Evolutionary conservation across 2,113 vertebrate species (phyloP).

Genomic region (Phaethon lepturus): DNA sequence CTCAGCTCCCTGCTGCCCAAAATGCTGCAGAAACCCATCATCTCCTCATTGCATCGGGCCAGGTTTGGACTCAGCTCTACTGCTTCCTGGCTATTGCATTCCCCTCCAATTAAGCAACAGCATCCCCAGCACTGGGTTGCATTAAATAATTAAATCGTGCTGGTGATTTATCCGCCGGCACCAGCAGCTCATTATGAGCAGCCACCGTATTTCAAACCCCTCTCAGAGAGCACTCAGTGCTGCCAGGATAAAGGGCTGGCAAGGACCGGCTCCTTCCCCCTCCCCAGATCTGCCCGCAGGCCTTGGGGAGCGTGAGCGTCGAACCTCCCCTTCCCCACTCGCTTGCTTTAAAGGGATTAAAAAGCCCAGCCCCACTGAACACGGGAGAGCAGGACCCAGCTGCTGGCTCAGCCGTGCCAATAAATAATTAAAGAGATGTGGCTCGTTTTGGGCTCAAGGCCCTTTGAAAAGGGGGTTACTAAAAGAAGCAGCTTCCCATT

Average conservation of each 20-base stretch:
- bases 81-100: conserved; percentile 11
- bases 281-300: not conserved
- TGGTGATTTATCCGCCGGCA: conserved; percentile 59
- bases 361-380: conserved; percentile 38
- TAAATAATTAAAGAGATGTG: conserved; percentile 68
- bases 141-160: conserved; percentile 56
- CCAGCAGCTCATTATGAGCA: conserved; percentile 62
- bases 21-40: not conserved
- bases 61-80: not conserved
- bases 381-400: conserved; percentile 44
- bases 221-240: not conserved
- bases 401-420: conserved; percentile 49
- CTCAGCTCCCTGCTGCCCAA: not conserved
- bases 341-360: conserved; percentile 51
- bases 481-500: conserved; percentile 45
- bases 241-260: conserved; percentile 58
- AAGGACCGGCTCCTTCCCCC: not conserved
- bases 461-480: conserved; percentile 52
- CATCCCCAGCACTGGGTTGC: conserved; percentile 26
- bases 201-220: conserved; percentile 40
- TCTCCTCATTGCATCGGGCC: not conserved
- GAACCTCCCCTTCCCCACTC: conserved; percentile 46
- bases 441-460: conserved; percentile 33
- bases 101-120: conserved; percentile 55
- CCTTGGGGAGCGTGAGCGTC: not conserved